A percentile compares a stretch with the other conserved stretches of the same genome.
These are phyloP conservation scores for Patagioenas fasciata DNA, from an alignment of 2,113 vertebrate species.

Conservation along the genomic window DNA sequence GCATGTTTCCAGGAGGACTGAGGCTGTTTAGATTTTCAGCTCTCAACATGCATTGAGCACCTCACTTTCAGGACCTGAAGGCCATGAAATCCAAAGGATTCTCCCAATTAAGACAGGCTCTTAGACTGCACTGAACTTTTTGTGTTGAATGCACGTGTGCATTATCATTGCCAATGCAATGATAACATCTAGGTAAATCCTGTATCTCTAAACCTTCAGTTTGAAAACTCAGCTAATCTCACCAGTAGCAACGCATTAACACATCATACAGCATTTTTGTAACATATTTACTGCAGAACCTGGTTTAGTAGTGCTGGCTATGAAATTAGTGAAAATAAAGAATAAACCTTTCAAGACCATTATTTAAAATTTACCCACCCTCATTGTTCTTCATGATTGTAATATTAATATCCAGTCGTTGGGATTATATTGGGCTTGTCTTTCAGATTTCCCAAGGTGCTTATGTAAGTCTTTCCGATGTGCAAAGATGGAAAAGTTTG, in stretches of 20 bases:
- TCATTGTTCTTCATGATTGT: neutral
- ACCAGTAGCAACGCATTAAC: neutral
- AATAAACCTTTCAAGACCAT: neutral
- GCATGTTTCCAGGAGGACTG: neutral
- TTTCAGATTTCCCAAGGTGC: neutral
- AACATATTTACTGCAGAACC: neutral
- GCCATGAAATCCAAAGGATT: neutral
- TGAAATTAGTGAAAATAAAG: neutral
- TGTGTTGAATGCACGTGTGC: neutral
- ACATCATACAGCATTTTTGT: neutral
- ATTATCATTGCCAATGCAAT: neutral
- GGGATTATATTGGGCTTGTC: neutral
- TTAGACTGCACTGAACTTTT: neutral
- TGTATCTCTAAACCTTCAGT: neutral
- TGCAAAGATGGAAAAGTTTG: neutral
- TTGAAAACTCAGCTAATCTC: neutral
- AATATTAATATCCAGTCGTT: neutral
- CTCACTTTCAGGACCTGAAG: neutral
- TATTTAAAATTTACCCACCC: neutral
- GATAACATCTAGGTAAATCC: neutral
- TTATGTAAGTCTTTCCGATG: neutral
- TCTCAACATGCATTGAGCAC: neutral
- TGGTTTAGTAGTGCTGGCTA: no score
- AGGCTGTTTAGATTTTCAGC: neutral
- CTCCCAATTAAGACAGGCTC: neutral